These are phyloP conservation scores for Tenodera sinensis DNA, from an alignment of 2,888 invertebrate genomes.

Conservation along the genomic window DNA sequence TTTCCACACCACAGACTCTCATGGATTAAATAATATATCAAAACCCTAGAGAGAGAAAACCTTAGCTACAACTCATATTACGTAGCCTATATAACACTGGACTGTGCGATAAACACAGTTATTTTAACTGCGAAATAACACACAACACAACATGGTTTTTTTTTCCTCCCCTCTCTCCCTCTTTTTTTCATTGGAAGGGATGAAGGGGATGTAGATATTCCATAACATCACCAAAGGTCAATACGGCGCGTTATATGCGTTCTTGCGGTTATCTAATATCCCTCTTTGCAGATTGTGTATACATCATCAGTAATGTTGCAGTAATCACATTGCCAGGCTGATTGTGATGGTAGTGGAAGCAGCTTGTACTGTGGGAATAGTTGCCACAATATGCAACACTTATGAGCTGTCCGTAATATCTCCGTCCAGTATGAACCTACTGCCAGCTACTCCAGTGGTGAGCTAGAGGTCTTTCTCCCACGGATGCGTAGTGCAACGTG, in stretches of 20 bases:
- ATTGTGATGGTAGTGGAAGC: not conserved
- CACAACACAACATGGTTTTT: not conserved
- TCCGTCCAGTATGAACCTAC: too few relatives aligned
- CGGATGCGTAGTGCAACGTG: too few relatives aligned
- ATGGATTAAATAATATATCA: conserved; percentile 14
- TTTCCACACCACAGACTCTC: not conserved
- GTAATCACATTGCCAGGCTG: not conserved
- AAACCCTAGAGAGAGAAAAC: not conserved
- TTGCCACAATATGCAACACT: too few relatives aligned
- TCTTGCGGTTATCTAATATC: not conserved
- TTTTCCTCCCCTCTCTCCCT: not conserved
- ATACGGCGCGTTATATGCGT: not conserved
- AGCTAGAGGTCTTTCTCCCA: too few relatives aligned
- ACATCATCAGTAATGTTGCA: not conserved
- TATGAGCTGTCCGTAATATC: too few relatives aligned
- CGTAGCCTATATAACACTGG: conserved; percentile 6
- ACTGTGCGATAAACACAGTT: conserved; percentile 1
- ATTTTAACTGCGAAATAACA: conserved; percentile 6
- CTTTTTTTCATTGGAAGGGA: not conserved
- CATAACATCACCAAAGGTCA: not conserved
- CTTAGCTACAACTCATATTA: conserved; percentile 6
- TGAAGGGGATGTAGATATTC: not conserved
- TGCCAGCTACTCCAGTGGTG: too few relatives aligned
- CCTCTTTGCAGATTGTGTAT: not conserved
- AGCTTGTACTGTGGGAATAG: not conserved